phyloP scores from a whole-genome alignment of 2,888 invertebrate species.

The Cyclophora albipunctata region DNA sequence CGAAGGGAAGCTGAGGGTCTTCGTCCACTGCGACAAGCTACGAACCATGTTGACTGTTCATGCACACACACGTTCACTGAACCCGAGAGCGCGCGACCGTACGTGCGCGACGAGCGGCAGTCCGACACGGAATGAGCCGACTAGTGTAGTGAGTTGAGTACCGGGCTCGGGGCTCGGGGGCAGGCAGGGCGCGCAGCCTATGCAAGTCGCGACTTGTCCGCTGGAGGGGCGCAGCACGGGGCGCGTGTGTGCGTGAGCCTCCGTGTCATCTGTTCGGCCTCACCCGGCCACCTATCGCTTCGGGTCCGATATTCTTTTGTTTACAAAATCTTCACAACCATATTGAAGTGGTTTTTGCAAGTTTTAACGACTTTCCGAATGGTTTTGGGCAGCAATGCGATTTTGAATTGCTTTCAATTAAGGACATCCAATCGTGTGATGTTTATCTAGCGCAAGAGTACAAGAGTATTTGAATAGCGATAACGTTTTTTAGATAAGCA shows the following conservation, averaged over 20 bases:
- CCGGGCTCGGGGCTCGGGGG: constrained; percentile 36
- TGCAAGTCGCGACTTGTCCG: constrained; percentile 17
- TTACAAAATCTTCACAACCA: constrained; percentile 39
- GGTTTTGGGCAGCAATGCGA: background rate
- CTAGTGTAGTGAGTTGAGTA: constrained; percentile 34
- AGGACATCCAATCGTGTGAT: too few species aligned
- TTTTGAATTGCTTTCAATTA: too few species aligned
- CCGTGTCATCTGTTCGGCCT: constrained; percentile 16
- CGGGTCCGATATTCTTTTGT: constrained; percentile 54
- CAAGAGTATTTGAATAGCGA: too few species aligned
- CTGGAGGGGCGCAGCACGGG: constrained; percentile 5
- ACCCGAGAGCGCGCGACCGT: constrained; percentile 36
- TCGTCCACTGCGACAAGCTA: constrained; percentile 92
- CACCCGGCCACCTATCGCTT: constrained; percentile 38
- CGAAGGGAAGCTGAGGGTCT: constrained; percentile 91
- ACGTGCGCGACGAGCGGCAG: constrained; percentile 47
- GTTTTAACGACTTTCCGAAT: constrained; percentile 9
- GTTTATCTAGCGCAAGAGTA: too few species aligned
- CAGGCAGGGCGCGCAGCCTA: constrained; percentile 19
- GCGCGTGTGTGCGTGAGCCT: constrained; percentile 22
- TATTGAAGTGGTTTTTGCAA: constrained; percentile 19
- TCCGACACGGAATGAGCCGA: constrained; percentile 53
- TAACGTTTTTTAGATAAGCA: too few species aligned
- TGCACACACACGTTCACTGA: constrained; percentile 65
- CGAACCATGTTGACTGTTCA: constrained; percentile 84